Evolutionary conservation across 2,888 invertebrate genomes (phyloP).

Genomic region (Augochlorella aurata): DNA sequence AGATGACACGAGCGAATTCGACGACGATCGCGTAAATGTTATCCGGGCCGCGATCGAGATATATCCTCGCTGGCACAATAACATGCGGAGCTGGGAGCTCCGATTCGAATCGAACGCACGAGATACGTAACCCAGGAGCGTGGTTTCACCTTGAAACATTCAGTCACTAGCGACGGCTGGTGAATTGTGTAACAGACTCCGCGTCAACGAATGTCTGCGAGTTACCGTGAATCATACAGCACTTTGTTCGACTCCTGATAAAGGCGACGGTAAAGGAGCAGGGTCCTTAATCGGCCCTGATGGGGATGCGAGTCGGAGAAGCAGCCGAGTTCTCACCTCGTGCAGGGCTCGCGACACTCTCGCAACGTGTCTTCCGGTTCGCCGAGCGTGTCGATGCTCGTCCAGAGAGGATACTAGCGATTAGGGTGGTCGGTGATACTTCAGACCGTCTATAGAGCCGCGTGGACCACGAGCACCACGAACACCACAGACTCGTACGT

Average conservation of each 20-base stretch:
- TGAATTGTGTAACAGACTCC: slow-evolving; percentile 1
- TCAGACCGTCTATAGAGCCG: slow-evolving; percentile 57
- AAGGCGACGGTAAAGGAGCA: no score
- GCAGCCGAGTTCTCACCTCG: slow-evolving; percentile 39
- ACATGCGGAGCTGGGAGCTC: background rate
- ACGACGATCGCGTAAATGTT: background rate
- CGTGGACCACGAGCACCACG: slow-evolving; percentile 69
- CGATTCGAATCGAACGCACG: background rate
- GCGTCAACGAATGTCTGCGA: no score
- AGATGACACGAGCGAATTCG: background rate
- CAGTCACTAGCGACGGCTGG: background rate
- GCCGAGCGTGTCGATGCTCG: slow-evolving; percentile 7
- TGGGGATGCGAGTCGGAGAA: background rate
- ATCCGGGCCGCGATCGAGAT: background rate
- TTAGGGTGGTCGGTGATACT: slow-evolving; percentile 28
- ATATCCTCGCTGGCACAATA: background rate
- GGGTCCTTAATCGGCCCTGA: background rate
- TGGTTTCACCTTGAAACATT: slow-evolving; percentile 3
- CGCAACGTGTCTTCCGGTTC: slow-evolving; percentile 5
- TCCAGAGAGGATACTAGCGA: slow-evolving; percentile 18
- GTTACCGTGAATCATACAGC: no score
- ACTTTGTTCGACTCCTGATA: no score
- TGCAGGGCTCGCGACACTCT: slow-evolving; percentile 18
- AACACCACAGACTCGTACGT: slow-evolving; percentile 68
- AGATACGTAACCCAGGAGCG: slow-evolving; percentile 3